Conservation (phyloP, 1,140 invertebrate species). For the Papilio machaon region DNA sequence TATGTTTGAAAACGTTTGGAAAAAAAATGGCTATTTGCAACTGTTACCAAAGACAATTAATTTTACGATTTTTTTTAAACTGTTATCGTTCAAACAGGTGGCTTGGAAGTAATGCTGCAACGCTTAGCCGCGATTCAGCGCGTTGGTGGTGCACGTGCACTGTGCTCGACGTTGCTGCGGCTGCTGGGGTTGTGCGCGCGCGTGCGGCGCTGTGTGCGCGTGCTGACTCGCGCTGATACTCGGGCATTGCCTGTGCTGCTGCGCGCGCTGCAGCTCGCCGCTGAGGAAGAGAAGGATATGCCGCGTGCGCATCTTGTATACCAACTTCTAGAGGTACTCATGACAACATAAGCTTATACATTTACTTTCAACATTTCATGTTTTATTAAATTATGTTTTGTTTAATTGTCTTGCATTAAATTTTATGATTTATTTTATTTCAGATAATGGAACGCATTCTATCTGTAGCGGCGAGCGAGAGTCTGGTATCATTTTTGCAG, state of each 20-base stretch:
- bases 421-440: conserved; percentile 25
- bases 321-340: conserved; percentile 73
- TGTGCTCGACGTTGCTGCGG: conserved; percentile 73
- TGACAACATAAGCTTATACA: not conserved
- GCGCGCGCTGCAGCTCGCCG: conserved; percentile 77
- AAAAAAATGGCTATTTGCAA: no score
- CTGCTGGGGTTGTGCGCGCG: conserved; percentile 76
- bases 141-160: conserved; percentile 75
- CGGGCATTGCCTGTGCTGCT: conserved; percentile 77
- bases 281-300: conserved; percentile 71
- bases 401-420: not conserved
- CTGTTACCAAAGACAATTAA: no score
- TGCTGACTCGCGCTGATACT: conserved; percentile 73
- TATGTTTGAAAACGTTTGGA: not conserved
- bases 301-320: conserved; percentile 73
- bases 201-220: conserved; percentile 78
- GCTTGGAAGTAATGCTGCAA: conserved; percentile 91
- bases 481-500: conserved; percentile 88
- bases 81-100: conserved; percentile 83
- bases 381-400: not conserved
- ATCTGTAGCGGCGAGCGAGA: conserved; percentile 92
- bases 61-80: not conserved
- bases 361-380: not conserved
- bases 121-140: conserved; percentile 84
- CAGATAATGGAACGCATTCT: conserved; percentile 97